Evolutionary conservation across 2,797 vertebrate genomes (phyloP).

Genomic region (Triplophysa yarkandensis): DNA sequence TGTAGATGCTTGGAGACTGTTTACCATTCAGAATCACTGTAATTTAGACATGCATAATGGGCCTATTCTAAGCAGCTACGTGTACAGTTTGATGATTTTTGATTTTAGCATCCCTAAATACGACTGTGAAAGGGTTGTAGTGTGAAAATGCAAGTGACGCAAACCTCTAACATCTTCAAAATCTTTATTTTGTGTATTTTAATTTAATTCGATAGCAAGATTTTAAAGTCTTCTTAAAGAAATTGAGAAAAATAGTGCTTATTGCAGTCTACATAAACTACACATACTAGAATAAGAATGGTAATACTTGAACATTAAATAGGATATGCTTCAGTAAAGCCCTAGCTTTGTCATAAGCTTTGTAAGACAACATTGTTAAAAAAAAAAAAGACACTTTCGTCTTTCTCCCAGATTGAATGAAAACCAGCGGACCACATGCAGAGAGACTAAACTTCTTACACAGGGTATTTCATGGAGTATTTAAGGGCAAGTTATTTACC

Average conservation of each 20-base stretch:
- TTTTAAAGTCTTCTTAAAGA: conserved; percentile 14
- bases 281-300: background rate
- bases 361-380: background rate
- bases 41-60: background rate
- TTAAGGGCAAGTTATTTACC: conserved; percentile 37
- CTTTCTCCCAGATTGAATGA: conserved; percentile 18
- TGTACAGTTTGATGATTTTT: too few species aligned
- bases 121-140: background rate
- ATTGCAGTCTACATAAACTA: background rate
- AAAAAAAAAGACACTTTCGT: background rate
- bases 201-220: conserved; percentile 4
- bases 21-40: conserved; percentile 29
- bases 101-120: background rate
- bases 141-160: conserved; percentile 32
- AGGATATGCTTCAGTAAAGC: background rate
- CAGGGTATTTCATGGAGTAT: conserved; percentile 30
- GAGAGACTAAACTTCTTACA: conserved; percentile 19
- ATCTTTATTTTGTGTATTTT: conserved; percentile 16
- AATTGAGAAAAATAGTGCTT: conserved; percentile 7
- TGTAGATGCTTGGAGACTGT: conserved; percentile 21
- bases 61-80: background rate
- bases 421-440: conserved; percentile 14
- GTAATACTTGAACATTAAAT: conserved; percentile 5
- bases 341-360: background rate
- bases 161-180: conserved; percentile 31